Evolutionary conservation across 2,888 invertebrate species (phyloP).

Genomic region (Cephus rjabovi): DNA sequence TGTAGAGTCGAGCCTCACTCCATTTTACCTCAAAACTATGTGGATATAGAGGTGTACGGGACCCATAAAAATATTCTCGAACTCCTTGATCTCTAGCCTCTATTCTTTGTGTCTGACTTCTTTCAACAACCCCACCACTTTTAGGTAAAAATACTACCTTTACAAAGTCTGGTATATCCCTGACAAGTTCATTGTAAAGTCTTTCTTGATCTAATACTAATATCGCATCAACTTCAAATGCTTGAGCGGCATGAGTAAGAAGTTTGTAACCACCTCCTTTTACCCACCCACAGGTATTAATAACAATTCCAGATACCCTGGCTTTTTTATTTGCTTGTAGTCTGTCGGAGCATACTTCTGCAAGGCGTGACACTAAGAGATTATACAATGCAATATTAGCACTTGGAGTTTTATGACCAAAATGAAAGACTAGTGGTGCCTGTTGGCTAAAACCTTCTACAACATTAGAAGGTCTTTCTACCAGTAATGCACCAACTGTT

Average conservation of each 20-base stretch:
- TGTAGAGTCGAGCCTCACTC: constrained; percentile 89
- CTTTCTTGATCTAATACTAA: constrained; percentile 96
- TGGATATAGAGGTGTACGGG: constrained; percentile 84
- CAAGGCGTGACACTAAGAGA: constrained; percentile 83
- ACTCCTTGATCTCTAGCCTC: constrained; percentile 86
- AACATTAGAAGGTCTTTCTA: constrained; percentile 93
- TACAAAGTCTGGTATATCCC: constrained; percentile 94
- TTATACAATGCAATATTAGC: constrained; percentile 88
- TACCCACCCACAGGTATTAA: constrained; percentile 99
- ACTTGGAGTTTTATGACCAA: constrained; percentile 84
- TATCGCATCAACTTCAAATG: constrained; percentile 96
- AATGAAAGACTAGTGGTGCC: constrained; percentile 93
- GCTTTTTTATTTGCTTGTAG: constrained; percentile 90
- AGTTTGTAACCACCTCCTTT: constrained; percentile 91
- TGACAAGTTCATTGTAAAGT: constrained; percentile 90
- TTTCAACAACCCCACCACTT: constrained; percentile 96
- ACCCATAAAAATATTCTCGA: constrained; percentile 96
- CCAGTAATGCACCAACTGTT: constrained; percentile 88
- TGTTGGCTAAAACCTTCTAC: constrained; percentile 96
- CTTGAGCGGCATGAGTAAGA: constrained; percentile 88
- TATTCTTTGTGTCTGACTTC: constrained; percentile 77
- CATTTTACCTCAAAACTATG: constrained; percentile 96
- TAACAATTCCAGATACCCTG: constrained; percentile 88
- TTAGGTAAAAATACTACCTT: constrained; percentile 93
- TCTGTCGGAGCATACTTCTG: constrained; percentile 86